Evolutionary conservation across 1,140 invertebrate genomes (phyloP), one percentile per base, ranked within the genome.

Genomic region (Pseudomyrmex pallidus): DNA sequence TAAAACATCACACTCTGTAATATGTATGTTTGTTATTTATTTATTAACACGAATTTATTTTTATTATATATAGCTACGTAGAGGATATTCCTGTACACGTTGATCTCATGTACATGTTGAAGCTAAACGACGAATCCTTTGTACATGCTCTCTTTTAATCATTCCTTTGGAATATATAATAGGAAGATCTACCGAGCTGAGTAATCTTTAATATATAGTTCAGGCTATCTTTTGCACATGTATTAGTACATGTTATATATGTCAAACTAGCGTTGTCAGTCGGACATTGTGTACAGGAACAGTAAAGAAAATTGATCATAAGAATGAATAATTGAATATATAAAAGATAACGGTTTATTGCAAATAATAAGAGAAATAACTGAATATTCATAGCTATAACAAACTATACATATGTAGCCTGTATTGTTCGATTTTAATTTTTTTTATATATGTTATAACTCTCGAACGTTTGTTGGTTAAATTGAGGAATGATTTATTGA

Each of bases 1-100:
- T 89, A 82, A 88, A 35, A 66, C 87, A 89, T 89, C 85, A 89
- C 88, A 89, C 86, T 88, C 72, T 89, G 78, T 74, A 88, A 84
- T 84, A 84, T 78, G 73, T 68, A 62, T 82, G 84, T 84, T 64
- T 83, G 72, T 72, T 89, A 89, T 89, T 89, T 89, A 89, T 89
- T 89, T 88, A 88, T 89, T 88, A 82, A 80, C 84, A 68, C n/a
- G 82, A 61, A 50, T 85, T 87, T 88, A 85, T 85, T 80, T 88
- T 89, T 88, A 83, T 85, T 88, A 70, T 88, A 82, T 88, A 70
- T 88, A 82, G 82, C 76, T 83, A 62, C 50, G 22, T 88, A 83
- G 62, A 82, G 46, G n/a, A 88, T 88, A 85, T 89, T 88, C 78
- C 87, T 89, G 87, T 89, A 88, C 86, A 89, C 73, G 74, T n/a